phyloP scores from a whole-genome alignment of 2,113 vertebrate genomes.

The Eupsittula cactorum region DNA sequence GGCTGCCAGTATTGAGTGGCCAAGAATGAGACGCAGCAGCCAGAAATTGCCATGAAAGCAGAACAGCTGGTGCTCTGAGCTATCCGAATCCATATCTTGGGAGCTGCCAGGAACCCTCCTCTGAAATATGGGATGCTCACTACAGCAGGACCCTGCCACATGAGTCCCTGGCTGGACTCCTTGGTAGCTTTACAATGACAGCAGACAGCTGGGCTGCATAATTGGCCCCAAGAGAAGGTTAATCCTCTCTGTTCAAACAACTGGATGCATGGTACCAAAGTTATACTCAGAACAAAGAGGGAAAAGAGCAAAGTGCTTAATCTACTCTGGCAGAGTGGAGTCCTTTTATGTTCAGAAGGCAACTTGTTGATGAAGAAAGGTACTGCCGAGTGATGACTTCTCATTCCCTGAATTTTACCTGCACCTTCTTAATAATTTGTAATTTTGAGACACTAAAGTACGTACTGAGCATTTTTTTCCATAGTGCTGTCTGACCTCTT shows the following conservation, averaged over 20 bases:
- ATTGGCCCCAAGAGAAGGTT: neutral
- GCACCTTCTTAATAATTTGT: neutral
- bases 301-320: slow-evolving; percentile 2
- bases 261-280: accelerated
- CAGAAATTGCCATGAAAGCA: neutral
- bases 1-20: neutral
- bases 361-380: slow-evolving; percentile 12
- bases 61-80: neutral
- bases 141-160: neutral
- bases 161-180: neutral
- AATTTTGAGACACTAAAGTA: slow-evolving; percentile 6
- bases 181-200: neutral
- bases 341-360: neutral
- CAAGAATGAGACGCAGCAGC: accelerated
- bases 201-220: neutral
- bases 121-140: neutral
- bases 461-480: neutral
- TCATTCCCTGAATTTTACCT: neutral
- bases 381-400: neutral
- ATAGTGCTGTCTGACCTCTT: neutral
- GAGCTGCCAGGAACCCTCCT: neutral
- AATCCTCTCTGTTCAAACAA: neutral
- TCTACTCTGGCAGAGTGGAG: neutral
- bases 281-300: neutral
- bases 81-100: neutral